A percentile compares a stretch with the other conserved stretches of the same genome.
Evolutionary conservation across 2,113 vertebrate species (phyloP).

Genomic region (Nothobranchius kuhntae): DNA sequence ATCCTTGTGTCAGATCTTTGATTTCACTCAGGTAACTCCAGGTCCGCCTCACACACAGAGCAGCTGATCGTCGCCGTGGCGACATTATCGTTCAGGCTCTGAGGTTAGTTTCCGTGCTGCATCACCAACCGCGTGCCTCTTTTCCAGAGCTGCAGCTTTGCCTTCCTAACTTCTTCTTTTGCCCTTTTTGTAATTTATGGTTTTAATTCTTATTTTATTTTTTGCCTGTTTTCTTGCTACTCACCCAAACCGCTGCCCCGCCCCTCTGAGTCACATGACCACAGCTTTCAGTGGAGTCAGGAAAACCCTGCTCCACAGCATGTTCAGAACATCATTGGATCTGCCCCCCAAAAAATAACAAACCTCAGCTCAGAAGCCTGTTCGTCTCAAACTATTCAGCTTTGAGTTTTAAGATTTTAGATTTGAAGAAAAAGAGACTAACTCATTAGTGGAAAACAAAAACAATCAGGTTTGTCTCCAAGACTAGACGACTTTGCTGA

Average conservation of each 20-base stretch:
- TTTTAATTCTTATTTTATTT: slow-evolving; percentile 60
- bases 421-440: slow-evolving; percentile 58
- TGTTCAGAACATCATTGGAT: slow-evolving; percentile 3
- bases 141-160: slow-evolving; percentile 33
- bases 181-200: slow-evolving; percentile 36
- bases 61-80: not conserved
- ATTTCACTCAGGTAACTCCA: slow-evolving; percentile 51
- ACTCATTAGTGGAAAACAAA: slow-evolving; percentile 48
- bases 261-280: slow-evolving; percentile 9
- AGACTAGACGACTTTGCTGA: slow-evolving; percentile 70
- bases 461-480: slow-evolving; percentile 77
- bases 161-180: slow-evolving; percentile 26
- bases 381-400: slow-evolving; percentile 54
- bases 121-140: slow-evolving; percentile 45
- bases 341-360: not conserved
- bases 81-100: not conserved
- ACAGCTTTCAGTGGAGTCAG: slow-evolving; percentile 20
- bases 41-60: slow-evolving; percentile 16
- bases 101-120: slow-evolving; percentile 4
- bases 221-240: slow-evolving; percentile 14
- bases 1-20: not conserved
- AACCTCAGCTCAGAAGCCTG: slow-evolving; percentile 26
- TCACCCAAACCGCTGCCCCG: not conserved
- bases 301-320: slow-evolving; percentile 3
- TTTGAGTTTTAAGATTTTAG: slow-evolving; percentile 80